Base-by-base conservation (phyloP, 2,888 invertebrate genomes). In the Aelia acuminata region DNA sequence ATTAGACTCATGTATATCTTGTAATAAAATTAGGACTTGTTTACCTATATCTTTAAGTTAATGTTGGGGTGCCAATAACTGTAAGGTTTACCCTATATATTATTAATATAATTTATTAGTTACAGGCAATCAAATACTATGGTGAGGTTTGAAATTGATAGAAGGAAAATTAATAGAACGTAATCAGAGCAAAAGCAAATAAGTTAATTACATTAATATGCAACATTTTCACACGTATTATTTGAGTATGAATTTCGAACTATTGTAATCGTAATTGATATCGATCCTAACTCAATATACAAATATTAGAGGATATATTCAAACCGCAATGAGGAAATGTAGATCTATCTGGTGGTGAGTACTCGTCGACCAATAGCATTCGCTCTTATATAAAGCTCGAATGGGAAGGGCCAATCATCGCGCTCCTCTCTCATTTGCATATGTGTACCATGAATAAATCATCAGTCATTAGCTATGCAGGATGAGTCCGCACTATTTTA, bases 371-470 rank as follows among this genome's bases (percentile, higher is more conserved):
- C 63, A 63, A 63, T 63, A 63, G 63, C 31, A 63, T 63, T 63
- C 31, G 2, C 11, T 22, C 43, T 80, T 22, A 80, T 43, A 80
- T 80, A 80, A 80, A 80, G 80, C 80, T 80, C 18, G 80, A 18
- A 31, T 35, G 3, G 63, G 18, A 31, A 18, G 43, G 80, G 10
- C 80, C 80, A 80, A 80, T 80, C 80, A 80, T 80, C 80, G 80
- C 80, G 80, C 80, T 0, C 43, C 22, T 43, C 2, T 39, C 22
- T 80, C 80, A 80, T 80, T 80, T 80, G 80, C 80, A 80, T 80
- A 43, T 43, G 80, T 80, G 80, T 39, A 80, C 80, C 43, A 80
- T 80, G 80, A 80, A 80, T 80, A 80, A 80, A 80, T 80, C 43
- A 80, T 43, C 80, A 80, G 80, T 80, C n/a, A 80, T 80, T 80